These are phyloP conservation scores for Alloscopus bannaensis DNA, from an alignment of 2,888 invertebrate genomes.

Conservation along the genomic window DNA sequence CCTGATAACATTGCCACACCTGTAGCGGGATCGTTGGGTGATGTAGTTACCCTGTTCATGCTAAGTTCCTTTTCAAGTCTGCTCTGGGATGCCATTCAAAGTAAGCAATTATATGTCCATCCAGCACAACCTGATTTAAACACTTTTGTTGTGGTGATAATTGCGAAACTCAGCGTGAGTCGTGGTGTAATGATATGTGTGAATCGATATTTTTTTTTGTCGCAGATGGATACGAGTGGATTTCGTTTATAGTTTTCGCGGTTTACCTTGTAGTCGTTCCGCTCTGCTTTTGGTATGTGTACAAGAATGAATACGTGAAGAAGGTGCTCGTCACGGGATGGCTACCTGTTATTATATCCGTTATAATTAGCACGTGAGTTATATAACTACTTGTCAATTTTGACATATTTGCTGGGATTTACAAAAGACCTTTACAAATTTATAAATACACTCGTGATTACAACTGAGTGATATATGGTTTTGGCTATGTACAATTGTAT, in stretches of 20 bases:
- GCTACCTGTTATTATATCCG: conserved; percentile 85
- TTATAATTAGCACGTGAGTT: conserved; percentile 81
- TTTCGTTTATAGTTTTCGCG: conserved; percentile 81
- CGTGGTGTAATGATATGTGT: background rate
- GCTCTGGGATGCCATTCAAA: conserved; percentile 70
- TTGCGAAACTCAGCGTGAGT: too few species aligned
- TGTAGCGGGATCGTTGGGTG: conserved; percentile 83
- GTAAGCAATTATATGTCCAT: conserved; percentile 36
- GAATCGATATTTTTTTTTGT: conserved; percentile 4
- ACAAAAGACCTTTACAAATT: background rate
- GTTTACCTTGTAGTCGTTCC: conserved; percentile 82
- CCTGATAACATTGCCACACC: conserved; percentile 77
- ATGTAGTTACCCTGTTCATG: conserved; percentile 83
- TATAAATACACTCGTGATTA: background rate
- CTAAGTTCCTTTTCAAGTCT: conserved; percentile 79
- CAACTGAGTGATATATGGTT: background rate
- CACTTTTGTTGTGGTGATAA: background rate
- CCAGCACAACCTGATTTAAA: background rate
- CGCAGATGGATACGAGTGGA: conserved; percentile 76
- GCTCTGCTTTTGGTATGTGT: conserved; percentile 84
- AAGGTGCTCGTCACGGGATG: conserved; percentile 85
- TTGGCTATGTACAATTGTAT: conserved; percentile 34
- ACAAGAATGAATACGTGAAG: conserved; percentile 82
- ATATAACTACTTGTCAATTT: too few species aligned
- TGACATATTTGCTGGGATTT: background rate